Evolutionary conservation across 2,888 invertebrate genomes (phyloP).

Genomic region (Parnassius smintheus): DNA sequence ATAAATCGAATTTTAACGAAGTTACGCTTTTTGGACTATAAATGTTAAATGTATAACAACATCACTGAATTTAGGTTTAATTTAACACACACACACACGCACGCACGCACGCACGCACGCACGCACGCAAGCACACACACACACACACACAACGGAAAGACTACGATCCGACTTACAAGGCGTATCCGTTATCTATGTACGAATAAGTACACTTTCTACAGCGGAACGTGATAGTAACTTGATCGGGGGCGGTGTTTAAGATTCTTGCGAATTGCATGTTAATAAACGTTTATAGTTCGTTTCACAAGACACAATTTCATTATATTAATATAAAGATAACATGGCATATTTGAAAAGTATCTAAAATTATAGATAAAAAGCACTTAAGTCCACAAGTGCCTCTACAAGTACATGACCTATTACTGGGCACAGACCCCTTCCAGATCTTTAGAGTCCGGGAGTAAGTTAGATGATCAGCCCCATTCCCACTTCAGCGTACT

Average conservation of each 20-base stretch:
- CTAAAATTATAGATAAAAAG: no score
- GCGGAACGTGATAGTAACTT: background rate
- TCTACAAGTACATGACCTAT: no score
- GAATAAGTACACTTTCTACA: constrained; percentile 4
- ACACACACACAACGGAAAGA: constrained; percentile 2
- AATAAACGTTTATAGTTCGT: background rate
- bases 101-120: background rate
- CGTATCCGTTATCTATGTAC: background rate
- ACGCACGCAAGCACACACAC: no score
- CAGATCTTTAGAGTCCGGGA: no score
- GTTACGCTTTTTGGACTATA: background rate
- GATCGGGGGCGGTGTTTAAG: background rate
- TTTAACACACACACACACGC: no score
- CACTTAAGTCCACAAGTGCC: no score
- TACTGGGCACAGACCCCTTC: no score
- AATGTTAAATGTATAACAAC: constrained; percentile 18
- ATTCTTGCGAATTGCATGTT: background rate
- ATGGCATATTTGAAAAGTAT: no score
- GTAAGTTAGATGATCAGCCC: no score
- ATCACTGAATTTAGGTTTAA: constrained; percentile 6
- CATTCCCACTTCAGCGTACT: no score
- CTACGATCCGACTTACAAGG: background rate
- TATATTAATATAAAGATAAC: no score
- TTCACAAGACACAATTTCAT: no score
- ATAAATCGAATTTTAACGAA: background rate